A percentile compares a stretch with the other conserved stretches of the same genome.
Evolutionary conservation across 1,140 invertebrate genomes (phyloP).

Genomic region (Reticulitermes speratus): DNA sequence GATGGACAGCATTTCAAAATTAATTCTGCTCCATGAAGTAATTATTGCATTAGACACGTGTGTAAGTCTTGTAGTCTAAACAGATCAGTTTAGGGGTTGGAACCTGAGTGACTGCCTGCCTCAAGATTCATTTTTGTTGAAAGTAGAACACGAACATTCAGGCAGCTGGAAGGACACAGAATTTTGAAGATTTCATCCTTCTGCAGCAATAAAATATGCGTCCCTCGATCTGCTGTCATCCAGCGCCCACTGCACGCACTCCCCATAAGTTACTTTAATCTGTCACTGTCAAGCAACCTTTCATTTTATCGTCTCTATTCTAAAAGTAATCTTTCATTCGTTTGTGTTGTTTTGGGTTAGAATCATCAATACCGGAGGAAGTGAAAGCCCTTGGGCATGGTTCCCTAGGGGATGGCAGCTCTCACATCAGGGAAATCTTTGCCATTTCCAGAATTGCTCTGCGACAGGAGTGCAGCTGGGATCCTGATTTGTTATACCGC

Average conservation of each 20-base stretch:
- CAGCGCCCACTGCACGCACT: not conserved
- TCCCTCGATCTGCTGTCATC: too few relatives aligned
- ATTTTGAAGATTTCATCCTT: too few relatives aligned
- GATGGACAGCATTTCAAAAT: too few relatives aligned
- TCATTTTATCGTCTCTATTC: constrained; percentile 8
- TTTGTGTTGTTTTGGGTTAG: not conserved
- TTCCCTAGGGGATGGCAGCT: not conserved
- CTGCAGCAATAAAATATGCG: too few relatives aligned
- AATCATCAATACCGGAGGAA: not conserved
- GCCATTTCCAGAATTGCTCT: constrained; percentile 1
- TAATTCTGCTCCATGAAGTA: too few relatives aligned
- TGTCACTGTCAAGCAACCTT: constrained; percentile 2
- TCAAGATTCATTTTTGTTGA: too few relatives aligned
- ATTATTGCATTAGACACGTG: too few relatives aligned
- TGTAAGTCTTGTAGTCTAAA: too few relatives aligned
- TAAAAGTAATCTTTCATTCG: not conserved
- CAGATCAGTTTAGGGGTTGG: too few relatives aligned
- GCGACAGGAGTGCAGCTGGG: not conserved
- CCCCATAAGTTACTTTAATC: not conserved
- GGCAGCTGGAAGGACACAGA: too few relatives aligned
- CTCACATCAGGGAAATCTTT: not conserved
- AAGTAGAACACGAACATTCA: too few relatives aligned
- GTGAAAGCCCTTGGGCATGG: not conserved
- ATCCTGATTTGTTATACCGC: not conserved
- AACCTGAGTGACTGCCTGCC: too few relatives aligned